Evolutionary conservation across 2,888 invertebrate species (phyloP).

Genomic region (Eilema depressum): DNA sequence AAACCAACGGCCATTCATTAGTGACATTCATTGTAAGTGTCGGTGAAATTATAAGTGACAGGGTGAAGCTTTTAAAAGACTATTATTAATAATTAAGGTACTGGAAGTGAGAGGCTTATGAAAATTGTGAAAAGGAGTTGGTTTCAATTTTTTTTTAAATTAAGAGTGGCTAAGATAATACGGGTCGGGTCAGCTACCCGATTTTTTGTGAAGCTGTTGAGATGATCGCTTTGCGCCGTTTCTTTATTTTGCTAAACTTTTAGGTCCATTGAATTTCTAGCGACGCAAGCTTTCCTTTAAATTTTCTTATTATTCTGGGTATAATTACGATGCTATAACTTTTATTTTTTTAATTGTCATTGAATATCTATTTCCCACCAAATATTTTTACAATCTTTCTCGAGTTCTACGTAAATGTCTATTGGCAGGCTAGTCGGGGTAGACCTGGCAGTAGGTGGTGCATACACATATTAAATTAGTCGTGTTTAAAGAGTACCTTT

Average conservation of each 20-base stretch:
- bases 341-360: neutral
- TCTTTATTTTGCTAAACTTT: neutral
- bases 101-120: slow-evolving; percentile 6
- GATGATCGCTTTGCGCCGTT: neutral
- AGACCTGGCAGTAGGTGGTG: no score
- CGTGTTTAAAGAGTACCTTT: no score
- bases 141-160: neutral
- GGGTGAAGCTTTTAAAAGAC: slow-evolving; percentile 18
- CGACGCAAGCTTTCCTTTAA: neutral
- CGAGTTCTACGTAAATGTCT: no score
- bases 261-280: neutral
- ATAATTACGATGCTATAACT: no score
- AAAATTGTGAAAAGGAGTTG: neutral
- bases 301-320: neutral
- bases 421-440: neutral
- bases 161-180: neutral
- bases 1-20: slow-evolving; percentile 50
- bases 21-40: slow-evolving; percentile 38
- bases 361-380: neutral
- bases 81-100: slow-evolving; percentile 21
- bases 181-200: neutral
- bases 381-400: neutral
- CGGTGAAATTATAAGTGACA: slow-evolving; percentile 45
- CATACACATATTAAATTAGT: no score
- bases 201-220: neutral